phyloP scores from a whole-genome alignment of 2,888 invertebrate species.

The Adelphocoris suturalis region DNA sequence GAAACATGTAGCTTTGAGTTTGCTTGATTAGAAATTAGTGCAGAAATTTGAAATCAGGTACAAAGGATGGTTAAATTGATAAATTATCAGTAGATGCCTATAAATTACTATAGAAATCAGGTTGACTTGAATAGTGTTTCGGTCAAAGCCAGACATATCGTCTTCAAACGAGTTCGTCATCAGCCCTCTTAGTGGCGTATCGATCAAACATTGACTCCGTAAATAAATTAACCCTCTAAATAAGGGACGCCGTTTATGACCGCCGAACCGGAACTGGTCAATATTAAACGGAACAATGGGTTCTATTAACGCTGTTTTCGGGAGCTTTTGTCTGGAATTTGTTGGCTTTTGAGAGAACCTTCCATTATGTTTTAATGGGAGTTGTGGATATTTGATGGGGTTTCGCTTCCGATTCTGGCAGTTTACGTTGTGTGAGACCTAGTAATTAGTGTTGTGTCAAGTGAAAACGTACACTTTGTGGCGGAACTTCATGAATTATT shows the following conservation, averaged over 20 bases:
- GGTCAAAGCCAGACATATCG: not conserved
- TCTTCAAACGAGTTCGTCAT: not conserved
- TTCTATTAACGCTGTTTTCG: conserved; percentile 38
- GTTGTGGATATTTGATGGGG: conserved; percentile 2
- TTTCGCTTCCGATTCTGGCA: not conserved
- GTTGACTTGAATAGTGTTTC: not conserved
- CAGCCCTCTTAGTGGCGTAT: conserved; percentile 25
- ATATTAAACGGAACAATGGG: conserved; percentile 44
- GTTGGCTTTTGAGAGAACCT: not conserved
- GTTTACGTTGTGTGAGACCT: conserved; percentile 16
- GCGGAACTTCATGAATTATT: too few relatives aligned
- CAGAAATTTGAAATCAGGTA: too few relatives aligned
- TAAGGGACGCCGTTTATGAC: conserved; percentile 50
- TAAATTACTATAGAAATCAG: too few relatives aligned
- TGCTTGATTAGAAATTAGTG: too few relatives aligned
- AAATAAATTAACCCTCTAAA: conserved; percentile 64
- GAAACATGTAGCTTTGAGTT: too few relatives aligned
- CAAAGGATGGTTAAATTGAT: too few relatives aligned
- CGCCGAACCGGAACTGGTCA: conserved; percentile 49
- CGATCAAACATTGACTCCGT: conserved; percentile 61
- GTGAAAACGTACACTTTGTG: conserved; percentile 10
- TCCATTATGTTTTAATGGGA: not conserved
- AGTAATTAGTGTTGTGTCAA: conserved; percentile 3
- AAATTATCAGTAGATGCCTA: too few relatives aligned
- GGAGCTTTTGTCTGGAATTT: conserved; percentile 27